A percentile compares a stretch with the other conserved stretches of the same genome.
phyloP scores from a whole-genome alignment of 2,113 vertebrate species.

The Stigmatopora argus region DNA sequence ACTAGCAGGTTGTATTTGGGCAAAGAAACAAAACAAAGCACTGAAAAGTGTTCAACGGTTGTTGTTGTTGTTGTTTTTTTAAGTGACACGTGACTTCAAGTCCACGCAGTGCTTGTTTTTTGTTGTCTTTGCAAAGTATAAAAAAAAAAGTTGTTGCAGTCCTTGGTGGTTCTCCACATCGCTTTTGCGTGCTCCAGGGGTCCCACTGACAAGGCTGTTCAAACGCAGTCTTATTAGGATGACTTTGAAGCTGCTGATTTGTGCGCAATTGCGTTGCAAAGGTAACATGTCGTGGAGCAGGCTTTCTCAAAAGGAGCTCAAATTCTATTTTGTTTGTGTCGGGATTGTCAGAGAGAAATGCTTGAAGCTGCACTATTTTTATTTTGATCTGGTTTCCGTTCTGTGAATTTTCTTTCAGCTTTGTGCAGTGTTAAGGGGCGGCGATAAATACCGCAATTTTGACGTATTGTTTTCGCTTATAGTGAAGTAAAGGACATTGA shows the following conservation, averaged over 20 bases:
- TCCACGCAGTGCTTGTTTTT: neutral
- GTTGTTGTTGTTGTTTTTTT: constrained; percentile 14
- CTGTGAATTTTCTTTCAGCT: neutral
- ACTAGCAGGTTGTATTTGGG: constrained; percentile 39
- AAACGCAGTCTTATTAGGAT: neutral
- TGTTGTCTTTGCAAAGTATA: neutral
- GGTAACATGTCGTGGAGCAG: neutral
- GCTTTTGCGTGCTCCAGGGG: neutral
- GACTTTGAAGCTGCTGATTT: neutral
- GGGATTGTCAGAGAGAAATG: neutral
- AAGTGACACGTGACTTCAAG: neutral
- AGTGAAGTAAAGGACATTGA: too few relatives aligned
- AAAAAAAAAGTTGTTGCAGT: neutral
- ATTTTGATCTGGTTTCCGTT: neutral
- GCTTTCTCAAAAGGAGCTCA: neutral
- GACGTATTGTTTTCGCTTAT: neutral
- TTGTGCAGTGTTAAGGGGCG: too few relatives aligned
- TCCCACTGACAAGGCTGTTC: neutral
- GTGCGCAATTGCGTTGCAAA: neutral
- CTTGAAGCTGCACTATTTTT: neutral
- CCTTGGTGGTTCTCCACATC: neutral
- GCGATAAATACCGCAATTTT: neutral
- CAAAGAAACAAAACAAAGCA: constrained; percentile 25
- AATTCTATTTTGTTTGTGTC: neutral
- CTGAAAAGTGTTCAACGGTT: constrained; percentile 10